phyloP scores from a whole-genome alignment of 23 tunicate species.

The Styela plicata region DNA sequence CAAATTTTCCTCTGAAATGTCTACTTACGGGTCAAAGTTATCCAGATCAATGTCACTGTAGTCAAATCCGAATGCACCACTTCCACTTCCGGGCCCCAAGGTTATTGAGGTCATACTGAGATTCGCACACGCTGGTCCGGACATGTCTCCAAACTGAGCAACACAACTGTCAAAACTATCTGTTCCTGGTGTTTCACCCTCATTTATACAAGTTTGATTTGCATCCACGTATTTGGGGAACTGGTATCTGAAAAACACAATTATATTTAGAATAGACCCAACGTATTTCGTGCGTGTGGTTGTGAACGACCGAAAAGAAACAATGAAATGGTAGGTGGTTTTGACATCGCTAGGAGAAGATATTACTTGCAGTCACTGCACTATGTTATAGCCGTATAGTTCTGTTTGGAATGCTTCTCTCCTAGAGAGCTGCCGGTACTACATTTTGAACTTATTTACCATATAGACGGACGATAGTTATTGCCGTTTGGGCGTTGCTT shows the following conservation, averaged over 20 bases:
- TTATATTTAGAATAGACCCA: neutral
- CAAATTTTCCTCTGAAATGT: no score
- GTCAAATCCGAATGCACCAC: neutral
- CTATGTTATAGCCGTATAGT: no score
- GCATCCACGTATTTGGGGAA: slow-evolving; percentile 14
- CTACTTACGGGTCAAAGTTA: neutral
- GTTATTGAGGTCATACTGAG: neutral
- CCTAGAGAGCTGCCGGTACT: no score
- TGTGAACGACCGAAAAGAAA: no score
- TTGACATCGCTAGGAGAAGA: no score
- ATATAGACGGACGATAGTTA: no score
- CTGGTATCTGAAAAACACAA: neutral
- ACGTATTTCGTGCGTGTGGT: no score
- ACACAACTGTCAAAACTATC: neutral
- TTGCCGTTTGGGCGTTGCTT: no score
- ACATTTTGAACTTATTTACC: no score
- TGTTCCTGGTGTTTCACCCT: neutral
- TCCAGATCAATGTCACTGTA: neutral
- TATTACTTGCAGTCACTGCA: no score
- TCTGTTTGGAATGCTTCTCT: no score
- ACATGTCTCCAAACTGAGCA: neutral
- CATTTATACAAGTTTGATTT: neutral
- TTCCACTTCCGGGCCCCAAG: neutral
- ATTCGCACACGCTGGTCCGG: neutral
- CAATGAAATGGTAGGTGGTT: no score